Conservation (phyloP, 2,113 vertebrate species). For the Mohoua ochrocephala region DNA sequence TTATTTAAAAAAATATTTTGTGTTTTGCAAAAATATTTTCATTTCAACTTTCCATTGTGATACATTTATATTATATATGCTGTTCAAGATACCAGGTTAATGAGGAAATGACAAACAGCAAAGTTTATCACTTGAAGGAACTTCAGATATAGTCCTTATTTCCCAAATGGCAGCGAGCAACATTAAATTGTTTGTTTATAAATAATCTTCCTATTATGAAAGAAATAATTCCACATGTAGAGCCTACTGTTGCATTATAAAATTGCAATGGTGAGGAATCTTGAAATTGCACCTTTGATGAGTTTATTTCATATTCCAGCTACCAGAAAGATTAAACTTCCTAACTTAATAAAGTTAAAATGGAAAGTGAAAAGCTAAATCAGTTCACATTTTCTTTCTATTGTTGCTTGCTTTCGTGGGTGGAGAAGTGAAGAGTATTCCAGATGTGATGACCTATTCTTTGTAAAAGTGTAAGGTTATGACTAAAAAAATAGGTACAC, state of each 20-base stretch:
- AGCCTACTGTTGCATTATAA: not conserved
- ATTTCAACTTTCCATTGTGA: not conserved
- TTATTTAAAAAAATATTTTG: not conserved
- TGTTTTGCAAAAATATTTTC: not conserved
- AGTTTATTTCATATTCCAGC: not conserved
- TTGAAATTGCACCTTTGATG: not conserved
- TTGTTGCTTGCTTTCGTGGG: not conserved
- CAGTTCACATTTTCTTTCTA: not conserved
- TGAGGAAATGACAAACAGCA: not conserved
- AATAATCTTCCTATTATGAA: not conserved
- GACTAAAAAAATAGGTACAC: not conserved
- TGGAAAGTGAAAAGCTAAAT: not conserved
- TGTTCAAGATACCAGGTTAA: not conserved
- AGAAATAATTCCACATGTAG: not conserved
- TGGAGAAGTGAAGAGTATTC: not conserved
- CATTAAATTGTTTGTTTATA: not conserved
- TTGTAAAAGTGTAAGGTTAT: not conserved
- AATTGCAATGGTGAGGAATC: not conserved
- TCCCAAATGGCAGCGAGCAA: not conserved
- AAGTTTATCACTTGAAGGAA: not conserved
- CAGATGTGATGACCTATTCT: not conserved
- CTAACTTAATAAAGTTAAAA: not conserved
- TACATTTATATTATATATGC: not conserved
- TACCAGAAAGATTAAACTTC: not conserved
- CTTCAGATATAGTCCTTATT: not conserved